Evolutionary conservation across 2,113 vertebrate species (phyloP), one percentile per base, ranked within the genome.

Genomic region (Mirza zaza): DNA sequence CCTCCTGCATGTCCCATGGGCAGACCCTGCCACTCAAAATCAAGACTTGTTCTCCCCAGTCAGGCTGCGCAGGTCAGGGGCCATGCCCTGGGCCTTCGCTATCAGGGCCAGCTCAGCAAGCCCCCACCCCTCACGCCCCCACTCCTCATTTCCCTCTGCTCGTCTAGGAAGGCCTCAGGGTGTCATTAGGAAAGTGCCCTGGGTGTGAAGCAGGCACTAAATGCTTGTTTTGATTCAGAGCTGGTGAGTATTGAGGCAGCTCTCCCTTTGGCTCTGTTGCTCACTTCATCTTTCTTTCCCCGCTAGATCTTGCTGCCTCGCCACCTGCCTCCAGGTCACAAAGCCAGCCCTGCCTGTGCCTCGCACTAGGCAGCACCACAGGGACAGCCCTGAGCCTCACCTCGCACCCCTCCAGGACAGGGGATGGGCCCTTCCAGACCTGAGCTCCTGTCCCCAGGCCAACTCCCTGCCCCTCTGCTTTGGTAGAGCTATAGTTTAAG

Each of bases 261-360:
- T 20, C 42, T 29, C 45, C 29, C 34, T 6, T 3, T 6, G 5
- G n/a, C 45, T 34, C 2, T 3, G 29, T 2, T 0, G 0, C 57
- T 95, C 15, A 65, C 34, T 67, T 8, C 1, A 2, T 76, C 55
- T 88, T 84, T 3, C 32, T 76, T 48, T 55, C 0, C 36, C 20
- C 71, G 97, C 23, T 59, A 98, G 98, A 97, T 91, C 63, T 97
- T n/a, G 2, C 39, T 8, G 18, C 57, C 39, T 93, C 97, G 0
- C 84, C 97, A 55, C 52, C 52, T 97, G 18, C 71, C 75, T 48
- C 86, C 98, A 1, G 95, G 96, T 93, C 96, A 97, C 68, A 98
- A 94, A 94, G 85, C 59, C 52, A 99, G 98, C 77, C 98, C 98
- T 17, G 98, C 98, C 29, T 99, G 99, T n/a, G 98, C 95, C 92